Percentiles rank a stretch among this genome's conserved stretches.
phyloP scores from a whole-genome alignment of 2,888 invertebrate species.

The Stenodema calcarata region DNA sequence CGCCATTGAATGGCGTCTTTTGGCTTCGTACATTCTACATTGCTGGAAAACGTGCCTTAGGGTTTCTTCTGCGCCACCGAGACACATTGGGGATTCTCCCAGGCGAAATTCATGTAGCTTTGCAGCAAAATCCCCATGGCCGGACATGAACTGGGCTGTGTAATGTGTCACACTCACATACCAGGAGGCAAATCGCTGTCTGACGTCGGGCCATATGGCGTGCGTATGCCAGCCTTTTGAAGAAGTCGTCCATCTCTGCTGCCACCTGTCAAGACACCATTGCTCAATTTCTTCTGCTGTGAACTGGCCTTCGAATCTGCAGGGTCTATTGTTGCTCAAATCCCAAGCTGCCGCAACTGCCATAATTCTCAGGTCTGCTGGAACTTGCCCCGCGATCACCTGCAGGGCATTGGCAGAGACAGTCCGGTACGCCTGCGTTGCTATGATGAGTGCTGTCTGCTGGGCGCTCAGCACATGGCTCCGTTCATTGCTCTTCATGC shows the following conservation, averaged over 20 bases:
- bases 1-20: too few species aligned
- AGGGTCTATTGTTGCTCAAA: too few species aligned
- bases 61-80: neutral
- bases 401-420: neutral
- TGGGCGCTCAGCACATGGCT: neutral
- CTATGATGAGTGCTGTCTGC: neutral
- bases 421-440: constrained; percentile 5
- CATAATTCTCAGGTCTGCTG: too few species aligned
- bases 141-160: too few species aligned
- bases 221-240: neutral
- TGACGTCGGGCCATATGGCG: neutral
- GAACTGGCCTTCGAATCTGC: too few species aligned
- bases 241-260: neutral
- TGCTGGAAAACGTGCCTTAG: neutral
- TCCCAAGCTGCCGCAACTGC: too few species aligned
- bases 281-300: neutral
- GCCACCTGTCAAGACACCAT: neutral
- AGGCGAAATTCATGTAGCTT: too few species aligned
- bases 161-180: too few species aligned
- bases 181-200: neutral
- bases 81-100: neutral
- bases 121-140: neutral
- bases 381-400: constrained; percentile 1
- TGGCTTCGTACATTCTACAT: neutral
- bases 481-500: neutral